Conservation (phyloP, 1,140 invertebrate species). For the Yoshiicerus persimilis region DNA sequence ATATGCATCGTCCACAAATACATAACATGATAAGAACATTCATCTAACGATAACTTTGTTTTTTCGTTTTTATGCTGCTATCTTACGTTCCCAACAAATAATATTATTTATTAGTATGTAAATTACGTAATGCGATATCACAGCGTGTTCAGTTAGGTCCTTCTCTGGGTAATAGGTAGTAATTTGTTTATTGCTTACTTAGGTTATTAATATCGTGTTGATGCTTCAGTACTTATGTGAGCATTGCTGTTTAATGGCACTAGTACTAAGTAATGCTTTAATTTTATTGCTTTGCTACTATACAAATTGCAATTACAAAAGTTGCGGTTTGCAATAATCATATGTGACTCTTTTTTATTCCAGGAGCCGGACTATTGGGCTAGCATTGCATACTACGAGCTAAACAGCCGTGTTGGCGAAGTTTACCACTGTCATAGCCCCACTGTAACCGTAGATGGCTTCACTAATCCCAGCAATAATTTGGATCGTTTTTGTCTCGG, state of each 20-base stretch:
- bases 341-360: conserved; percentile 49
- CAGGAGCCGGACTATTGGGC: conserved; percentile 94
- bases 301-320: neutral
- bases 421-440: conserved; percentile 90
- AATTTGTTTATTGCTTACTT: neutral
- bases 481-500: conserved; percentile 92
- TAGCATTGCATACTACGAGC: conserved; percentile 92
- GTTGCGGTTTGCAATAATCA: no score
- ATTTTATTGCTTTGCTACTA: neutral
- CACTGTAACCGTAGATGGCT: conserved; percentile 92
- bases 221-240: neutral
- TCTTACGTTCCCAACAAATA: no score
- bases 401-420: conserved; percentile 93
- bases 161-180: neutral
- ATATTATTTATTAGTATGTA: no score
- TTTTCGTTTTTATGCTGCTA: no score
- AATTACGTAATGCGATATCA: no score
- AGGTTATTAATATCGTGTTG: neutral
- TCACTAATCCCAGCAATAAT: conserved; percentile 94
- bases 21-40: no score
- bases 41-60: no score
- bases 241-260: no score
- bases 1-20: no score
- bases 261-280: no score
- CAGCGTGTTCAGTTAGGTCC: no score